Conservation (phyloP, 2,797 vertebrate species). For the Chloroceryle inda region DNA sequence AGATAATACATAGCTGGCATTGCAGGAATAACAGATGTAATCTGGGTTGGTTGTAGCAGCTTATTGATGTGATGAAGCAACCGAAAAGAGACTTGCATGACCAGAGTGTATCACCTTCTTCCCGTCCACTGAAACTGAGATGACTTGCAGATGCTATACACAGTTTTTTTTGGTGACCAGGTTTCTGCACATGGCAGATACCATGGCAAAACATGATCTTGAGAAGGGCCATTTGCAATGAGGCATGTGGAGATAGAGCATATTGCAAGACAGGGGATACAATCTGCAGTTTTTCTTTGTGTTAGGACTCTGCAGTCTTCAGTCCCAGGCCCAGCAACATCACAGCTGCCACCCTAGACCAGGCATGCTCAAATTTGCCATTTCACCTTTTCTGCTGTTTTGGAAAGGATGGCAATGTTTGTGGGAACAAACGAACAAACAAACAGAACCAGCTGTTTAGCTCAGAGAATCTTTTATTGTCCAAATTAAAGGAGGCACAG, state of each 20-base stretch:
- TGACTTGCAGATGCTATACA: background rate
- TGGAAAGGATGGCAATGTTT: background rate
- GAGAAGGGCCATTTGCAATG: background rate
- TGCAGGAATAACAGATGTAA: constrained; percentile 37
- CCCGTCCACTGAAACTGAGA: constrained; percentile 10
- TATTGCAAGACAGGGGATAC: background rate
- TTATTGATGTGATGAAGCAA: constrained; percentile 14
- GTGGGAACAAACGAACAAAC: background rate
- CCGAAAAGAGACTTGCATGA: background rate
- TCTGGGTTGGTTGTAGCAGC: background rate
- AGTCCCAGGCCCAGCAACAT: background rate
- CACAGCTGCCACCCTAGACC: background rate
- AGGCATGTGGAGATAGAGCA: background rate
- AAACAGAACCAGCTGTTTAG: background rate
- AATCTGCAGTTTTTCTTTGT: background rate
- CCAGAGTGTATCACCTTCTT: background rate
- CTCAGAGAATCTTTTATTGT: background rate
- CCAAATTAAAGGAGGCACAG: background rate
- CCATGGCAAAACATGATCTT: background rate
- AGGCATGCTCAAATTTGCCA: background rate
- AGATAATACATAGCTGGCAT: constrained; percentile 20
- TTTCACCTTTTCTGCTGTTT: background rate
- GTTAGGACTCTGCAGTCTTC: background rate
- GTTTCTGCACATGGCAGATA: background rate
- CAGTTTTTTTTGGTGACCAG: background rate